Base-by-base conservation (phyloP, 2,888 invertebrate species). In the Pheosia gnoma region DNA sequence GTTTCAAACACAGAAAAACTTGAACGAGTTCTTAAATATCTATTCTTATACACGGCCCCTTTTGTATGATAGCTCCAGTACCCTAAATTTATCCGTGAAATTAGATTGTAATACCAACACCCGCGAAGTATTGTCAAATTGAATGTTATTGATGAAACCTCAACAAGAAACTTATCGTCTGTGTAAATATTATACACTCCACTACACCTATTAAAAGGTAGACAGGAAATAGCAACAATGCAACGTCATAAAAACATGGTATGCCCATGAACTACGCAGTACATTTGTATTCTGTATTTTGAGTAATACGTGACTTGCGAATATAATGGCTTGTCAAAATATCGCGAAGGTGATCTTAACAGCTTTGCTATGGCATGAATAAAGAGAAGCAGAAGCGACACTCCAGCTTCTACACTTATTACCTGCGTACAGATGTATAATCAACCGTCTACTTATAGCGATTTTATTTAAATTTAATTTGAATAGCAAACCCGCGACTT, bases 301-400 rank as follows among this genome's bases (percentile, higher is more conserved):
- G 65, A 70, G 61, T 69, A 76, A 71, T 85, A 89, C 90, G 89
- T 89, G 89, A 89, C 86, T 74, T 68, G 85, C 78, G 80, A 81
- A 71, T 80, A 69, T 77, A 82, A 82, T 72, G 72, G 67, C 71
- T 78, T 78, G 79, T 79, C 83, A 80, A 85, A 83, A 80, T 77
- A 74, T 70, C 72, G 72, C 66, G 61, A 67, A 59, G 38, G 62
- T 53, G 39, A 45, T 25, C 61, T 25, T 25, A 25, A 60, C 57
- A 64, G 64, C 51, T 25, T 47, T 47, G n/a, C 47, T 47, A 47
- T 10, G 58, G 62, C 60, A 25, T 25, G 25, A 25, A 25, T 25
- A 25, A 25, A 25, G 25, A 25, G 25, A 0, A 25, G 2, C 25
- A 25, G 25, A 25, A 25, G 25, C 25, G 25, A 25, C 1, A 25